Percentiles rank a stretch among this genome's conserved stretches.
These are phyloP conservation scores for Melopsittacus undulatus DNA, from an alignment of 2,797 vertebrate species.

Conservation along the genomic window DNA sequence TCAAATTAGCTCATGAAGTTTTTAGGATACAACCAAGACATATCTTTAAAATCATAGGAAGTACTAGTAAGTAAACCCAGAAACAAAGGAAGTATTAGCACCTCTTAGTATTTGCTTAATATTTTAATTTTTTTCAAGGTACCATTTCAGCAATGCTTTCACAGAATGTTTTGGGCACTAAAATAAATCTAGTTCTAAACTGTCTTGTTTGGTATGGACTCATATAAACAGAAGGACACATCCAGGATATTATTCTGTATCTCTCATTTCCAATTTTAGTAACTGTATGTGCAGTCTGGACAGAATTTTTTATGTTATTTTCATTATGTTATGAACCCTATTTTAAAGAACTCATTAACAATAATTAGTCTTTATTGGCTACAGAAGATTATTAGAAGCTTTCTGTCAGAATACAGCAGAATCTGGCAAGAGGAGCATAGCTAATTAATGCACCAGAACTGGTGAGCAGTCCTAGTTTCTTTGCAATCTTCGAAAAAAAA, in stretches of 20 bases:
- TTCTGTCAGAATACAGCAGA: background rate
- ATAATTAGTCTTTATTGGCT: background rate
- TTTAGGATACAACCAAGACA: background rate
- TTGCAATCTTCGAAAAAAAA: background rate
- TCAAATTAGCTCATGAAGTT: background rate
- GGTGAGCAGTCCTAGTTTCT: background rate
- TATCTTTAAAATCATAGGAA: background rate
- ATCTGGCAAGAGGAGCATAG: background rate
- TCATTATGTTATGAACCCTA: background rate
- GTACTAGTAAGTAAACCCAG: background rate
- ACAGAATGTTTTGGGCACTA: background rate
- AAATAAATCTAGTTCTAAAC: background rate
- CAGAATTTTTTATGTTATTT: background rate
- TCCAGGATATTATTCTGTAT: background rate
- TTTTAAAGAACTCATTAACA: background rate
- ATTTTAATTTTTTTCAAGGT: background rate
- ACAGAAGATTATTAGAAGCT: background rate
- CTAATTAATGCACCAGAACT: background rate
- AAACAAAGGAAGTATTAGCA: background rate
- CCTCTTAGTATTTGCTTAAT: background rate
- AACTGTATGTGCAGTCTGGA: background rate
- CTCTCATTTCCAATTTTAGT: background rate
- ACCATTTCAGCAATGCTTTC: background rate
- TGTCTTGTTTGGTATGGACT: background rate
- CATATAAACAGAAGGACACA: background rate